Base-by-base conservation (phyloP, 2,113 vertebrate genomes). In the Actenoides lindsayi region DNA sequence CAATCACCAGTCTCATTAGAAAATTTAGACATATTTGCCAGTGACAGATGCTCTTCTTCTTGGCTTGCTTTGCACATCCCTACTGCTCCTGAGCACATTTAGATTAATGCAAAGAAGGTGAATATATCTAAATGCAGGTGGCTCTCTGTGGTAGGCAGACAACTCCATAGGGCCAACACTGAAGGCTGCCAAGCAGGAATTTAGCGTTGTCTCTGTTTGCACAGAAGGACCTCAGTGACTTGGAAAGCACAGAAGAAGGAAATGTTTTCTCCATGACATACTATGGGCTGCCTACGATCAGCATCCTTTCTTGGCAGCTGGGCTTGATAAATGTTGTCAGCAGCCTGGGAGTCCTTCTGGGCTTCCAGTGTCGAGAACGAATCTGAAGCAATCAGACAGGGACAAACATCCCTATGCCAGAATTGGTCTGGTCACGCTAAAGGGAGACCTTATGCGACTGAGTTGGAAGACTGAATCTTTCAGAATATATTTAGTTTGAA, bases 231-330 rank as follows among this genome's bases (percentile, higher is more conserved):
- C 69, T 81, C 56, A 56, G 91, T 8, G 70, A 90, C 86, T 95
- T 96, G 88, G 96, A 97, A 96, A 96, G 94, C 70, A 42, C 0
- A 28, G 84, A 42, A 76, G n/a, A 33, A 97, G 94, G 95, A 96
- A 96, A 95, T 96, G 83, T 95, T 97, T 97, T 91, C 88, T 84
- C 67, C 80, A 57, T 96, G 94, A 97, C 86, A 86, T 60, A 71
- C 51, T 81, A 39, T 11, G 77, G 64, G 81, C 93, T 96, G 94
- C 21, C 17, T 87, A 76, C 48, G 71, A 28, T 87, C 90, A 93
- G 87, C 84, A 82, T 86, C 81, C 75, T 94, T 93, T 80, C 89
- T 82, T 11, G 3, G 87, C 96, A 96, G 89, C 94, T 97, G 96
- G 46, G 18, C 57, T 92, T 79, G 91, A 95, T 93, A 95, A 94